These are phyloP conservation scores for Brachionus calyciflorus DNA, from an alignment of 1,140 invertebrate species.

Conservation along the genomic window DNA sequence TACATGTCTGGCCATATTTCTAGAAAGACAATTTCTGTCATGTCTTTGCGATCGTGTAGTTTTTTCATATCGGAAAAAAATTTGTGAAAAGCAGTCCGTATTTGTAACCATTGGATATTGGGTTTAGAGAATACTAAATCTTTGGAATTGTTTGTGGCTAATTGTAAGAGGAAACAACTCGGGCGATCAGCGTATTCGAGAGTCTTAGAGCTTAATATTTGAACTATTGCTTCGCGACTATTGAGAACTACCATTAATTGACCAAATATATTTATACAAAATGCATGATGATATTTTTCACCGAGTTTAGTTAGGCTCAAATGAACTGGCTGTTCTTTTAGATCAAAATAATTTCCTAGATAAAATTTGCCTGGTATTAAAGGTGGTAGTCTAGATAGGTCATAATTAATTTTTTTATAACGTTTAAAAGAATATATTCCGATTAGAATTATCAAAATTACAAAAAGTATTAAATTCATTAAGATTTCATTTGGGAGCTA, in stretches of 20 bases:
- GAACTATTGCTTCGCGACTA: neutral
- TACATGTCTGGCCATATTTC: neutral
- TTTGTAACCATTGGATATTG: neutral
- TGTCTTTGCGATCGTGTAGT: slow-evolving; percentile 8
- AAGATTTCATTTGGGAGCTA: too few species aligned
- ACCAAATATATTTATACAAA: neutral
- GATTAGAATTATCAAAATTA: too few species aligned
- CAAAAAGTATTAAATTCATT: too few species aligned
- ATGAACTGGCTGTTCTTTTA: neutral
- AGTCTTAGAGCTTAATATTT: neutral
- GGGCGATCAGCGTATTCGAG: neutral
- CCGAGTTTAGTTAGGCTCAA: neutral
- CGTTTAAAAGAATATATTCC: too few species aligned
- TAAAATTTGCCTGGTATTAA: neutral
- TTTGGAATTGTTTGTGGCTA: neutral
- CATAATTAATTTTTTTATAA: neutral
- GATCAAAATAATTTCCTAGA: slow-evolving; percentile 6
- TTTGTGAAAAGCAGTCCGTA: slow-evolving; percentile 15
- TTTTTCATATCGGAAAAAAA: slow-evolving; percentile 30
- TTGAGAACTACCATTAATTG: neutral
- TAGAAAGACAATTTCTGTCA: slow-evolving; percentile 5
- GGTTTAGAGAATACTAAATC: slow-evolving; percentile 9
- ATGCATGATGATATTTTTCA: neutral
- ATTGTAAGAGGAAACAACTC: neutral
- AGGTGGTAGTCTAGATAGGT: neutral